Base-by-base conservation (phyloP, 2,797 vertebrate species). In the Megaceryle alcyon region DNA sequence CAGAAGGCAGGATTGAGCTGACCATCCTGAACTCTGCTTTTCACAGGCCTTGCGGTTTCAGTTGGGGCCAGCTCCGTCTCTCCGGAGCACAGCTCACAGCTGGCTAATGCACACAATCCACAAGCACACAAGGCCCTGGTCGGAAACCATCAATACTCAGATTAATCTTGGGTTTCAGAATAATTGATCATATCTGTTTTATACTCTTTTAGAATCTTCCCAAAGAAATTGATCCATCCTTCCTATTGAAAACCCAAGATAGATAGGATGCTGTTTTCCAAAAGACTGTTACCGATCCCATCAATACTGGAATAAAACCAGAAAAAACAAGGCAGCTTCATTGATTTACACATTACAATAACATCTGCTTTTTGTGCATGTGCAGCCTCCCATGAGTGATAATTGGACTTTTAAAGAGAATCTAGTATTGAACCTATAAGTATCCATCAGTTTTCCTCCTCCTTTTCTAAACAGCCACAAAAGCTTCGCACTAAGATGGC, bases 271-370 rank as follows among this genome's bases (percentile, higher is more conserved):
- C 72, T 93, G 89, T 84, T 91, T 85, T 94, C 92, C 93, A 96
- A 29, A 51, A 73, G 90, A 95, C 92, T 98, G 97, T 96, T 93
- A 97, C 72, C 87, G 97, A 97, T 96, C 96, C 86, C 94, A 94
- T 97, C 95, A 95, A 97, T 95, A 93, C 69, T 31, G 57, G 71
- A 97, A 91, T 93, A 96, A 97, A 92, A 95, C 73, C 81, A 90
- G 79, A 33, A 96, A 91, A 96, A 84, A 87, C n/a, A 89, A 94
- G 82, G 88, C 92, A 95, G 85, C 73, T 93, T 94, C 96, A 98
- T 98, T 87, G 97, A 98, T 97, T 97, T 96, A 95, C 81, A 96
- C 97, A 97, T 96, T 97, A 95, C 93, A 97, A 95, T 97, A 97
- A 97, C 97, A 95, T 95, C 87, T 87, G 81, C 53, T 96, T 96